Base-by-base conservation (phyloP, 2,888 invertebrate species). In the Zaprionus lineosus region DNA sequence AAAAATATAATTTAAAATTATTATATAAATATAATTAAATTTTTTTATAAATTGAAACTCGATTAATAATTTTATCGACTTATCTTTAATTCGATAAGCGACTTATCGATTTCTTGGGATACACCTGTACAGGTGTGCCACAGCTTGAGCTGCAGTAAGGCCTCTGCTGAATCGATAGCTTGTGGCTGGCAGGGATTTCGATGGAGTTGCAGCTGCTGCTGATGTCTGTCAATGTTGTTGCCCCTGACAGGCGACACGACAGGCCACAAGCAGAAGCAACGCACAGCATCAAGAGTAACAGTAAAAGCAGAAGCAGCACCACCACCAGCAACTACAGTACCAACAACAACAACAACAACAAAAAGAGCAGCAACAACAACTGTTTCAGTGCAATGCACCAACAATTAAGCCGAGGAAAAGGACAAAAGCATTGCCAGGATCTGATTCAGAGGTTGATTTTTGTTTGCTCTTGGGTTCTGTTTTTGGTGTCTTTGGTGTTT, bases 231-330 rank as follows among this genome's bases (percentile, higher is more conserved):
- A 47, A 29, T 60, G 31, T 50, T 34, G 44, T 60, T 37, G 55
- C 50, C 31, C 50, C 9, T 56, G 60, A 56, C 60, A 55, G 11
- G 55, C 43, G 12, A 55, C 60, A 58, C 33, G 57, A 48, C 56
- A 56, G 36, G 31, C 12, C 7, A 39, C 4, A 34, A 29, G 33
- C 21, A 11, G 31, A 5, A 34, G 36, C 31, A 12, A n/a, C 24
- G 21, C 15, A 37, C 46, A 33, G 43, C 33, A 31, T 6, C 14
- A n/a, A n/a, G 21, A 31, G 31, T 19, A 14, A 14, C 21, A n/a
- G n/a, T n/a, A n/a, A n/a, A n/a, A n/a, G n/a, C n/a, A n/a, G n/a
- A n/a, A n/a, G n/a, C n/a, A n/a, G n/a, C n/a, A n/a, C n/a, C n/a
- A n/a, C n/a, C n/a, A n/a, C n/a, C n/a, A n/a, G n/a, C n/a, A n/a